Percentiles rank a stretch among this genome's conserved stretches.
Evolutionary conservation across 2,888 invertebrate genomes (phyloP).

Genomic region (Hanleya hanleyi): DNA sequence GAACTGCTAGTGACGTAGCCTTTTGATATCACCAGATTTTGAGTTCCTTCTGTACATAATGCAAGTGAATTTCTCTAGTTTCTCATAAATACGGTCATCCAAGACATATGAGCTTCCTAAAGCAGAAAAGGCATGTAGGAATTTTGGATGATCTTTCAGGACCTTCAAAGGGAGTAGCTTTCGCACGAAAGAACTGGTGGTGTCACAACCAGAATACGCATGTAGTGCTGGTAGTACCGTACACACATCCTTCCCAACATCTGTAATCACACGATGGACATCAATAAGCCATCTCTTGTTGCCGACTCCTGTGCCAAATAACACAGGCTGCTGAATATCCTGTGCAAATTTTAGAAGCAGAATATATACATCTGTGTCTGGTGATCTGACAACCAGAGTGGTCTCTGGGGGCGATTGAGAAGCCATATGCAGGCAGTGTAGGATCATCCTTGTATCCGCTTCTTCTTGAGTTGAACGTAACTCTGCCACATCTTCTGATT

Average conservation of each 20-base stretch:
- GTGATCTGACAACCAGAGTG: slow-evolving; percentile 28
- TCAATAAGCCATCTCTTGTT: slow-evolving; percentile 28
- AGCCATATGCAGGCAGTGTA: slow-evolving; percentile 1
- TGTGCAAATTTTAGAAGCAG: slow-evolving; percentile 15
- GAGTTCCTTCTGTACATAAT: slow-evolving; percentile 15
- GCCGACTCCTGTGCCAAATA: slow-evolving; percentile 32
- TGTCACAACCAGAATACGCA: slow-evolving; percentile 33
- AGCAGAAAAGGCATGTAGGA: no score
- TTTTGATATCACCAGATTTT: slow-evolving; percentile 8
- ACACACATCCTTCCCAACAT: slow-evolving; percentile 19
- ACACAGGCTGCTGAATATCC: background rate
- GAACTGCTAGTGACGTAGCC: slow-evolving; percentile 16
- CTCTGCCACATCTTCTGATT: background rate
- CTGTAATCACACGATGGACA: slow-evolving; percentile 14
- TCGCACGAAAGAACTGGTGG: slow-evolving; percentile 30
- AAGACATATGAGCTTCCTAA: background rate
- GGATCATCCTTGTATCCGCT: background rate
- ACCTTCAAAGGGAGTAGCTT: slow-evolving; percentile 24
- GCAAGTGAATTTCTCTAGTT: slow-evolving; percentile 16
- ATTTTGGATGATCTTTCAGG: slow-evolving; percentile 1
- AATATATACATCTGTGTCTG: slow-evolving; percentile 33
- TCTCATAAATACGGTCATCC: background rate
- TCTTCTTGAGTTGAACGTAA: background rate
- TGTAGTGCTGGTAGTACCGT: slow-evolving; percentile 22
- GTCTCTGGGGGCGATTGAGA: background rate